phyloP scores from a whole-genome alignment of 2,113 vertebrate species.

The Chaenocephalus aceratus region DNA sequence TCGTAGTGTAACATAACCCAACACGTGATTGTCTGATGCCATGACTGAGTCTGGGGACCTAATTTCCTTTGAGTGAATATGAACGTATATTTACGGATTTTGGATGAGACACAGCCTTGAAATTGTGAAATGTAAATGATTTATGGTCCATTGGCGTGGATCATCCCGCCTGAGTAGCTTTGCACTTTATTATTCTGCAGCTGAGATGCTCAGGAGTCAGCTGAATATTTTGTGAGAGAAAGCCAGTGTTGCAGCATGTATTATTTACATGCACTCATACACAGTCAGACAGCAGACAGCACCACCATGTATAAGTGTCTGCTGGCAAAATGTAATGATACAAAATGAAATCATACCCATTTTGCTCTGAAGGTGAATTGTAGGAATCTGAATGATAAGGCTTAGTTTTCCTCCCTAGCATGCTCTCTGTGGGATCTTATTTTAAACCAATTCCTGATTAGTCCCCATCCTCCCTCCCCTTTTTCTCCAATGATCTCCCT shows the following conservation, averaged over 20 bases:
- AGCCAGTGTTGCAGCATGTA: constrained; percentile 40
- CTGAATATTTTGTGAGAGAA: constrained; percentile 33
- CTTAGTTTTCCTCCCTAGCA: neutral
- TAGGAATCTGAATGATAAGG: neutral
- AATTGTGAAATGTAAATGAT: neutral
- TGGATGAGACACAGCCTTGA: neutral
- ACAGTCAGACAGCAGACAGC: neutral
- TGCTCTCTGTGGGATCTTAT: neutral
- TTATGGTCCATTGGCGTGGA: constrained; percentile 3
- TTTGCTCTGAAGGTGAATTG: constrained; percentile 1
- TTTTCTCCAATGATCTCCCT: constrained; percentile 31
- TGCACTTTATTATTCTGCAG: constrained; percentile 31
- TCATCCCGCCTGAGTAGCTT: constrained; percentile 24
- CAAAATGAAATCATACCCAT: neutral
- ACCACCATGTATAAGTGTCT: neutral
- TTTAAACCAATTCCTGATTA: constrained; percentile 15
- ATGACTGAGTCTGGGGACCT: constrained; percentile 5
- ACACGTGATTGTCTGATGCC: neutral
- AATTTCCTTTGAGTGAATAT: neutral
- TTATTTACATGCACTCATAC: constrained; percentile 41
- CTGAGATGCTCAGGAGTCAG: constrained; percentile 35
- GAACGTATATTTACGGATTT: neutral
- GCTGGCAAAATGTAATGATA: neutral
- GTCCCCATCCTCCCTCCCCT: constrained; percentile 6
- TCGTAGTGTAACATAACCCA: neutral